phyloP scores from a whole-genome alignment of 2,888 invertebrate genomes.

The Andrena haemorrhoa region DNA sequence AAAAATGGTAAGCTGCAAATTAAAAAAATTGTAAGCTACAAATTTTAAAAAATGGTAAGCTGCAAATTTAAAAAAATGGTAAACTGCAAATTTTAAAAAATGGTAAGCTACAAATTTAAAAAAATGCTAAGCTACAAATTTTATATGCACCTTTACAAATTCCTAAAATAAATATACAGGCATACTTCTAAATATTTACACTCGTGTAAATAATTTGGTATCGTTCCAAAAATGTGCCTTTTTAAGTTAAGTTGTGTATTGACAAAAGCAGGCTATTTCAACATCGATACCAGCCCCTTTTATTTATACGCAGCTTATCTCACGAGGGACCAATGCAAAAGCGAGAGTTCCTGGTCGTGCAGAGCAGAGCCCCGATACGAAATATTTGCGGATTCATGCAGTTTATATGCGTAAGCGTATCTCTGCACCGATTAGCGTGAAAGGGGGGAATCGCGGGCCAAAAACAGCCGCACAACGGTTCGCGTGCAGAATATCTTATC shows the following conservation, averaged over 20 bases:
- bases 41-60: too few relatives aligned
- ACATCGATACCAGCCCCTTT: neutral
- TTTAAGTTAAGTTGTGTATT: neutral
- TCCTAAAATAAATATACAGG: too few relatives aligned
- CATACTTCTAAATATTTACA: too few relatives aligned
- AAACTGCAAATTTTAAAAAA: too few relatives aligned
- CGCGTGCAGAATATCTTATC: constrained; percentile 47
- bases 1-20: too few relatives aligned
- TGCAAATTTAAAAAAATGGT: too few relatives aligned
- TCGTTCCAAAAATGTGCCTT: too few relatives aligned
- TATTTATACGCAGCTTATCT: neutral
- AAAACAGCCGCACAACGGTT: constrained; percentile 23
- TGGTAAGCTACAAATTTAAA: too few relatives aligned
- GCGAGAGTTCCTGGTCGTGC: neutral
- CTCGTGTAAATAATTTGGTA: too few relatives aligned
- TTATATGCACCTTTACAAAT: too few relatives aligned
- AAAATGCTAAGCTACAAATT: too few relatives aligned
- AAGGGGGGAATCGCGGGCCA: constrained; percentile 18
- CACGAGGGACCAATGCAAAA: neutral
- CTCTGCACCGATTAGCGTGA: constrained; percentile 14
- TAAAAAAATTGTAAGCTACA: too few relatives aligned
- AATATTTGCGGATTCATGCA: constrained; percentile 3
- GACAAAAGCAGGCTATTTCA: neutral
- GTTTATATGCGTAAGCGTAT: constrained; percentile 25
- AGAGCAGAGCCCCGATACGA: neutral